Percentiles rank a stretch among this genome's conserved stretches.
Conservation (phyloP, 2,797 vertebrate genomes). For the Meda fulgida region DNA sequence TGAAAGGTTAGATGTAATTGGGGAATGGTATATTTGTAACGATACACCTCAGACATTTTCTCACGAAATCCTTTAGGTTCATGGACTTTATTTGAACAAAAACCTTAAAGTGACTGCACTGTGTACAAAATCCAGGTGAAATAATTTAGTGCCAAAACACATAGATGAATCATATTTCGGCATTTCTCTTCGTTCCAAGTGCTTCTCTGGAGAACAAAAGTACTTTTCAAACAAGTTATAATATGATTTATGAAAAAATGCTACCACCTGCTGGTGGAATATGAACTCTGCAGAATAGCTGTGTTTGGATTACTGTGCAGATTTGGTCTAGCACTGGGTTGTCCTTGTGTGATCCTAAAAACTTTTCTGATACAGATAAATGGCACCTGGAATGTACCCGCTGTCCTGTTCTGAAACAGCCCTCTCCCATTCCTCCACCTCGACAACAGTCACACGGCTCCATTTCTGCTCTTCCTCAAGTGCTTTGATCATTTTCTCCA, state of each 20-base stretch:
- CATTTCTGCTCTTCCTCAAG: slow-evolving; percentile 81
- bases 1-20: slow-evolving; percentile 33
- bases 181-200: background rate
- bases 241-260: background rate
- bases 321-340: background rate
- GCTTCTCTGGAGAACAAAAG: background rate
- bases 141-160: slow-evolving; percentile 1
- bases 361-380: slow-evolving; percentile 79
- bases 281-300: background rate
- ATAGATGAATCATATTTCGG: background rate
- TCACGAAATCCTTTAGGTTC: background rate
- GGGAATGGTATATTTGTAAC: slow-evolving; percentile 13
- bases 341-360: background rate
- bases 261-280: slow-evolving; percentile 34
- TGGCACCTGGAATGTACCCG: slow-evolving; percentile 81
- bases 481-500: slow-evolving; percentile 74
- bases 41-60: slow-evolving; percentile 4
- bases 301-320: background rate
- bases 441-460: slow-evolving; percentile 70
- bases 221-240: background rate
- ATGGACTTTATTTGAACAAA: background rate
- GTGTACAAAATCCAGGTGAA: background rate
- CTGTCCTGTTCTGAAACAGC: slow-evolving; percentile 77
- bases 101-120: background rate
- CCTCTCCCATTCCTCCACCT: slow-evolving; percentile 85